A percentile compares a stretch with the other conserved stretches of the same genome.
Evolutionary conservation across 2,888 invertebrate species (phyloP).

Genomic region (Chydorus sphaericus): DNA sequence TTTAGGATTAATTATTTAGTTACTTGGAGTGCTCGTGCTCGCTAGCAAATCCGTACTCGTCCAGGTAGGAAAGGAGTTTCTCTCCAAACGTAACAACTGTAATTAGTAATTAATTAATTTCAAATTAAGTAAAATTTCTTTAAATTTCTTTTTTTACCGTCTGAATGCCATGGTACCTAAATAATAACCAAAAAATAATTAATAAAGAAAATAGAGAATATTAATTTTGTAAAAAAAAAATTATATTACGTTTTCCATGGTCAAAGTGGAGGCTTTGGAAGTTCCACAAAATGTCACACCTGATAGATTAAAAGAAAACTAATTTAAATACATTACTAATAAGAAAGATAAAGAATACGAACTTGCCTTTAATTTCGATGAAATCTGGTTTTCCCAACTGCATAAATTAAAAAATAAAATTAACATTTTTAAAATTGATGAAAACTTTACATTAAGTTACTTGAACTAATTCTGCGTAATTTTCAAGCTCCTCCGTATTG

Average conservation of each 20-base stretch:
- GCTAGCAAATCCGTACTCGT: slow-evolving; percentile 37
- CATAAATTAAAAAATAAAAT: no score
- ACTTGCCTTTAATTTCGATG: slow-evolving; percentile 40
- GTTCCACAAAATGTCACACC: slow-evolving; percentile 44
- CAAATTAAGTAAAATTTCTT: no score
- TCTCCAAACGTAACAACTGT: slow-evolving; percentile 35
- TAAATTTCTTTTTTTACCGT: slow-evolving; percentile 42
- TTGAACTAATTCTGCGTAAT: slow-evolving; percentile 36
- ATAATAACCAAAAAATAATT: no score
- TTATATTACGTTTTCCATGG: slow-evolving; percentile 44
- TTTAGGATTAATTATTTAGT: no score
- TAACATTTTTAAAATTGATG: no score
- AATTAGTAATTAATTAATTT: no score
- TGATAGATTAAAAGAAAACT: slow-evolving; percentile 23
- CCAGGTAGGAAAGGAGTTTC: slow-evolving; percentile 30
- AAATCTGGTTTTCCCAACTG: slow-evolving; percentile 42
- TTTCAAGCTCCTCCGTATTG: slow-evolving; percentile 39
- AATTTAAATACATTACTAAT: background rate
- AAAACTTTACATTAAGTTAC: no score
- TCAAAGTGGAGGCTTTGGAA: slow-evolving; percentile 34
- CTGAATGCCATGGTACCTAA: slow-evolving; percentile 44
- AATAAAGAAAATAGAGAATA: no score
- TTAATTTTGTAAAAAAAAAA: no score
- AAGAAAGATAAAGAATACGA: slow-evolving; percentile 2
- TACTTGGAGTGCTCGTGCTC: slow-evolving; percentile 46